A percentile compares a stretch with the other conserved stretches of the same genome.
Evolutionary conservation across 1,140 invertebrate genomes (phyloP).

Genomic region (Drosophila gunungcola): DNA sequence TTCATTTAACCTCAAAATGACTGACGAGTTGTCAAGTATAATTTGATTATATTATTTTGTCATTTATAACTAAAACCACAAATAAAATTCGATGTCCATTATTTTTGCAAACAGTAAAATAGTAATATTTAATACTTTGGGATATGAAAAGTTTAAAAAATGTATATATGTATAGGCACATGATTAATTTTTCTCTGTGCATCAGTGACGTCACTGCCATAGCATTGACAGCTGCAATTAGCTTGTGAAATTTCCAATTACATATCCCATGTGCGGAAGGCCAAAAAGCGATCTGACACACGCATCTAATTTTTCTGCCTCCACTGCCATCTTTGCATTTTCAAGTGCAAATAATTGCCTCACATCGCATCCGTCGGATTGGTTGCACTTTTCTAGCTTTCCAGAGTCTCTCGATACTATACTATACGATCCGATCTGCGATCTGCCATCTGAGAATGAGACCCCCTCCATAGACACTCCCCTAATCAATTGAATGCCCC

Average conservation of each 20-base stretch:
- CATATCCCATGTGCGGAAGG: constrained; percentile 45
- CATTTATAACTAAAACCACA: too few species aligned
- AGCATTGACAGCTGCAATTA: constrained; percentile 62
- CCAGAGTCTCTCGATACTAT: constrained; percentile 9
- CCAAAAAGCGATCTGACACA: constrained; percentile 49
- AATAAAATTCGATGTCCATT: too few species aligned
- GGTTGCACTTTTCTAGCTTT: constrained; percentile 51
- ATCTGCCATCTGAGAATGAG: constrained; percentile 1
- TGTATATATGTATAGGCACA: too few species aligned
- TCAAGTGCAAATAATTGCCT: constrained; percentile 67
- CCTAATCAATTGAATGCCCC: constrained; percentile 71
- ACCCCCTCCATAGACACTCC: constrained; percentile 30
- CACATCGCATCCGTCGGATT: constrained; percentile 37
- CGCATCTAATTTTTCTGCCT: constrained; percentile 21
- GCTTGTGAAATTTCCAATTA: constrained; percentile 66
- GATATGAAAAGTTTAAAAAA: too few species aligned
- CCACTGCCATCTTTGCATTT: constrained; percentile 40
- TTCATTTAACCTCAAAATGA: too few species aligned
- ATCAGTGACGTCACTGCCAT: constrained; percentile 50
- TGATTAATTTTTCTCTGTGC: constrained; percentile 1
- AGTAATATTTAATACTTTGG: too few species aligned
- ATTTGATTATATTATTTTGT: too few species aligned
- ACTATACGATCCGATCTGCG: constrained; percentile 12
- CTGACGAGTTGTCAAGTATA: too few species aligned
- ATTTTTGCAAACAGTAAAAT: too few species aligned